Base-by-base conservation (phyloP, 1,140 invertebrate genomes). In the Papilio glaucus region DNA sequence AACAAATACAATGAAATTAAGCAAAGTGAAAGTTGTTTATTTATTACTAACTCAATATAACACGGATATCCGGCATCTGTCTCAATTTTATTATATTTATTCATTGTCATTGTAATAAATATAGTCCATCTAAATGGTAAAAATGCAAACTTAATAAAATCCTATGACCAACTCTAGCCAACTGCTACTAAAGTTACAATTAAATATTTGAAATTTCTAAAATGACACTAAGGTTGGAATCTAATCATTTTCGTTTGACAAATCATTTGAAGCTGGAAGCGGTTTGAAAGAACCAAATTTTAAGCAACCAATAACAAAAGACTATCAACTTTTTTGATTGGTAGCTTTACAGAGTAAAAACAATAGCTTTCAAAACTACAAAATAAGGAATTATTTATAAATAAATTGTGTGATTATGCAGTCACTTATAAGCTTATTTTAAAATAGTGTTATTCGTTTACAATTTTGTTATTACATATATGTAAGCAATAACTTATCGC, bases 41-140 rank as follows among this genome's bases (percentile, higher is more conserved):
- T 69, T 53, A 68, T 42, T 77, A 86, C 88, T 91, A 86, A 95
- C 94, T 94, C 92, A 39, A 94, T 82, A 81, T 94, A 95, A 85
- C 89, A 94, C 4, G 94, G 91, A 85, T 94, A 94, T 41, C 94
- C 94, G 21, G 91, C 93, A 86, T 94, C 93, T 84, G 94, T 94
- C 89, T 95, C 94, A 67, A 87, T 72, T 83, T 93, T 94, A 77
- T 86, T 91, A 87, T 89, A 93, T 71, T 77, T 82, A 62, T 68
- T 81, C 49, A 72, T 71, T 73, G 77, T 76, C 84, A 90, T 86
- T 72, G 38, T 71, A 26, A 49, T 9, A 29, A 53, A 0, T 53
- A 13, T 37, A 18, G 10, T 24, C 18, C 49, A 26, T 53, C 21
- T 24, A 26, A 53, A 24, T 53, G 7, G 3, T 53, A 53, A 24